These are phyloP conservation scores for Ennomos erosarius DNA, from an alignment of 2,888 invertebrate species.

Conservation along the genomic window DNA sequence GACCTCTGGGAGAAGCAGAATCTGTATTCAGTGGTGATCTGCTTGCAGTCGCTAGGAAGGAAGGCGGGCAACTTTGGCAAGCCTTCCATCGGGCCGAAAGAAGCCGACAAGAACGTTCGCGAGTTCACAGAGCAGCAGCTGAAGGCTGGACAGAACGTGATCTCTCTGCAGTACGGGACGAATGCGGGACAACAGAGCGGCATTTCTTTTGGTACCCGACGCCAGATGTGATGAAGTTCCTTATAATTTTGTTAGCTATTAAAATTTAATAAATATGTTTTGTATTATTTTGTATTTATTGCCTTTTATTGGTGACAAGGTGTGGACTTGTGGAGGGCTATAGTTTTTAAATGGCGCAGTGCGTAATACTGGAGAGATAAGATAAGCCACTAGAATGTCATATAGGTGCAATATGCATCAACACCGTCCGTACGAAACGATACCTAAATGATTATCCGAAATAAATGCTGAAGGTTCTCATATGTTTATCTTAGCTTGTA, in stretches of 20 bases:
- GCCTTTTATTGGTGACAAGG: constrained; percentile 51
- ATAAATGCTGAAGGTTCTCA: too few relatives aligned
- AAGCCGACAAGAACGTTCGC: constrained; percentile 96
- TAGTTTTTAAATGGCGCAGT: constrained; percentile 32
- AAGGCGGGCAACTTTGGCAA: constrained; percentile 94
- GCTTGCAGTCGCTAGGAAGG: constrained; percentile 96
- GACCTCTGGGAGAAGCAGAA: constrained; percentile 99
- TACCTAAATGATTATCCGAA: too few relatives aligned
- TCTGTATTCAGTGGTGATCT: constrained; percentile 97
- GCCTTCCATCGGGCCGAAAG: constrained; percentile 97
- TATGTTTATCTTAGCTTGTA: too few relatives aligned
- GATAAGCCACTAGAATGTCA: constrained; percentile 48
- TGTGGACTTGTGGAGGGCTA: constrained; percentile 53
- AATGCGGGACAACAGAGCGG: constrained; percentile 99
- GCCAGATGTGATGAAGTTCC: constrained; percentile 92
- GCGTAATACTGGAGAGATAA: constrained; percentile 48
- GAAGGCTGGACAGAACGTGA: constrained; percentile 95
- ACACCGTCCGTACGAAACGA: constrained; percentile 11
- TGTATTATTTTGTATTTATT: constrained; percentile 55
- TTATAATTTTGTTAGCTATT: constrained; percentile 22
- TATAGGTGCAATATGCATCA: constrained; percentile 33
- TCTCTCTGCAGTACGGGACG: constrained; percentile 97
- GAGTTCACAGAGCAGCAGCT: constrained; percentile 97
- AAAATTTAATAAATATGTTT: constrained; percentile 60
- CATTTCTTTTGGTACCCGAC: constrained; percentile 97